Evolutionary conservation across 2,113 vertebrate genomes (phyloP).

Genomic region (Phalacrocorax pelagicus): DNA sequence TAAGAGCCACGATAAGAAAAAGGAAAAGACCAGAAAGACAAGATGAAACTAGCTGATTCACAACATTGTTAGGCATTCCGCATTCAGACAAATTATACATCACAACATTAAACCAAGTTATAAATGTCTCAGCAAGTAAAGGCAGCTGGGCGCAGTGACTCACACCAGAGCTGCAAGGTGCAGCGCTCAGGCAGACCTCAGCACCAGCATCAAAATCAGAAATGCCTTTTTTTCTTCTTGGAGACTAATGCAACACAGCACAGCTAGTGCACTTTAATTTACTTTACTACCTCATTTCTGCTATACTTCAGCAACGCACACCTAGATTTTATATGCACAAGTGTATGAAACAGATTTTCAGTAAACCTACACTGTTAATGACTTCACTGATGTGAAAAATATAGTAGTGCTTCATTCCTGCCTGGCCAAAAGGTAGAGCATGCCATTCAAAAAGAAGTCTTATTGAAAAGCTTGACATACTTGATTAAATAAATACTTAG

Average conservation of each 20-base stretch:
- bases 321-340: rapidly evolving
- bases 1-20: background rate
- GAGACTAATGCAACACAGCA: background rate
- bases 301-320: background rate
- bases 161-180: background rate
- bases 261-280: background rate
- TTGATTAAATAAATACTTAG: background rate
- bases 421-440: background rate
- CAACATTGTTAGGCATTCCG: background rate
- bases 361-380: background rate
- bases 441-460: background rate
- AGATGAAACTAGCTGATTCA: background rate
- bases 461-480: background rate
- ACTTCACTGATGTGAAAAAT: background rate
- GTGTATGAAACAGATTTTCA: background rate
- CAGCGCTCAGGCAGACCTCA: background rate
- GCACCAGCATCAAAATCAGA: background rate
- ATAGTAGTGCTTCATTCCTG: rapidly evolving
- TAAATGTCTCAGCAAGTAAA: background rate
- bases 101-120: background rate
- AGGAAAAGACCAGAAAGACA: background rate
- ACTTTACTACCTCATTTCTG: background rate
- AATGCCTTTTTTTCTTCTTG: background rate
- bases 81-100: background rate
- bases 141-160: background rate